phyloP scores from a whole-genome alignment of 2,113 vertebrate genomes.

The Egretta garzetta region DNA sequence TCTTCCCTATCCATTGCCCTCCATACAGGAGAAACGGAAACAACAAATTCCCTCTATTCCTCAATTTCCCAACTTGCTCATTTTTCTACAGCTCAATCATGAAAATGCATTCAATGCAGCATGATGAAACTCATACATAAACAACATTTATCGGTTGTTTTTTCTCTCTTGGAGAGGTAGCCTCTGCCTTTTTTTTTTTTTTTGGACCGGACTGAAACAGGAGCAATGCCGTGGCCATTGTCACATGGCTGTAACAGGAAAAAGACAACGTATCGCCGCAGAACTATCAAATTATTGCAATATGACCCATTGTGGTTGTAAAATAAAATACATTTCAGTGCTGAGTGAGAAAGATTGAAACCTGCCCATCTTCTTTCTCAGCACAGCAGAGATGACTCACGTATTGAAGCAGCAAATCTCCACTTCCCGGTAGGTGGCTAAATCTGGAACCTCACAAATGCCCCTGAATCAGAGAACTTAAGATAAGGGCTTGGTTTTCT shows the following conservation, averaged over 20 bases:
- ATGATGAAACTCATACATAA: not conserved
- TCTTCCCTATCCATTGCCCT: not conserved
- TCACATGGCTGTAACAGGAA: not conserved
- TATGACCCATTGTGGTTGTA: not conserved
- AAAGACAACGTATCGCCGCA: rapidly evolving
- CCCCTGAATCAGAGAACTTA: not conserved
- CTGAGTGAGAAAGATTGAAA: not conserved
- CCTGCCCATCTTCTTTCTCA: not conserved
- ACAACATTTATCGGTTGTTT: not conserved
- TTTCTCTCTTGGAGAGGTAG: not conserved
- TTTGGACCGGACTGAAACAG: not conserved
- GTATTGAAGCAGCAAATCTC: not conserved
- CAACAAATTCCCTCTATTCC: not conserved
- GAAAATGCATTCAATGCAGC: not conserved
- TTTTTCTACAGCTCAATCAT: not conserved
- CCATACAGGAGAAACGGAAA: not conserved
- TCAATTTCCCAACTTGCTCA: not conserved
- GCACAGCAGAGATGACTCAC: not conserved
- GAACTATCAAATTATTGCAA: not conserved
- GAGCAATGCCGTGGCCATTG: rapidly evolving
- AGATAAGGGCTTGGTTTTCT: not conserved
- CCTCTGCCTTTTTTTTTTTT: not conserved
- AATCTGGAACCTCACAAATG: not conserved
- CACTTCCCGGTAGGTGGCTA: not conserved
- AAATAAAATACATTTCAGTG: not conserved